Evolutionary conservation across 2,888 invertebrate species (phyloP).

Genomic region (Camponotus fellah): DNA sequence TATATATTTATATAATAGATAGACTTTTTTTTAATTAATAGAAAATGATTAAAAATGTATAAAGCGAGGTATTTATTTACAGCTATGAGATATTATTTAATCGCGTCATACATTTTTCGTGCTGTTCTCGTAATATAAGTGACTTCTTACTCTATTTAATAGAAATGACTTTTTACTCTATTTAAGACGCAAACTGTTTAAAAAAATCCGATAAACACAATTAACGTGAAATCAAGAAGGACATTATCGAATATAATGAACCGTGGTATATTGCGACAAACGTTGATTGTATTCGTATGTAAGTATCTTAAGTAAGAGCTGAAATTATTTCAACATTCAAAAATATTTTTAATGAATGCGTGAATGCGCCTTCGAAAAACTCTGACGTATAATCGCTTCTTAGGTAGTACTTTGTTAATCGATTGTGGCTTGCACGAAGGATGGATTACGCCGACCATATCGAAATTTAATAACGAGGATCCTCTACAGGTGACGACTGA

Average conservation of each 20-base stretch:
- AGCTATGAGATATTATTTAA: neutral
- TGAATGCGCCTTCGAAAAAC: neutral
- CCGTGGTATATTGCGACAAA: constrained; percentile 80
- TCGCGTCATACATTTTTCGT: neutral
- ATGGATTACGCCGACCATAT: constrained; percentile 83
- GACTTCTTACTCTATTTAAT: neutral
- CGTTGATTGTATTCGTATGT: constrained; percentile 82
- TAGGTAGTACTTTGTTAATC: constrained; percentile 83
- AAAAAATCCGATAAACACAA: neutral
- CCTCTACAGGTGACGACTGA: constrained; percentile 73
- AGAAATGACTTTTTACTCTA: neutral
- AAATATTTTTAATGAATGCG: neutral
- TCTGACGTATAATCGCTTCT: constrained; percentile 32
- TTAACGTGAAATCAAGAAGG: constrained; percentile 14
- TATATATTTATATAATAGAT: neutral
- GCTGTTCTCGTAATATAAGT: neutral
- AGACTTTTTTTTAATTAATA: neutral
- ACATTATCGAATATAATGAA: constrained; percentile 69
- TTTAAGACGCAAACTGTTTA: neutral
- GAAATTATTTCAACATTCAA: neutral
- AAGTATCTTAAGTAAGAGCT: constrained; percentile 72
- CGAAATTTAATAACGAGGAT: constrained; percentile 80
- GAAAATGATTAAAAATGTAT: neutral
- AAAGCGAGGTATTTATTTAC: neutral
- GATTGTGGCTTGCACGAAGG: constrained; percentile 85